Evolutionary conservation across 2,113 vertebrate genomes (phyloP).

Genomic region (Psilopsiagon aurifrons): DNA sequence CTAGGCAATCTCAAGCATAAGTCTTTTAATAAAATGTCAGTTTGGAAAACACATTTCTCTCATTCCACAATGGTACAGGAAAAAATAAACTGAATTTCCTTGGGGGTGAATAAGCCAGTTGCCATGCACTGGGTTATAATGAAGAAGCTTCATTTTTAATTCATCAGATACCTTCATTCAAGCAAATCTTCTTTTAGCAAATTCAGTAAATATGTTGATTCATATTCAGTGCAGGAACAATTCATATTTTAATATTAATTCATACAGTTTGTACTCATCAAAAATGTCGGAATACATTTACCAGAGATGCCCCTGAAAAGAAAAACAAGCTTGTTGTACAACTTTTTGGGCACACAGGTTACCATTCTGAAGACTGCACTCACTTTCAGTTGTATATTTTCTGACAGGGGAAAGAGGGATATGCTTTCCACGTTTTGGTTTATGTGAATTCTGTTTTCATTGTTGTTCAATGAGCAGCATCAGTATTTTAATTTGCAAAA

Average conservation of each 20-base stretch:
- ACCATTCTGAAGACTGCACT: background rate
- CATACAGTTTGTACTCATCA: background rate
- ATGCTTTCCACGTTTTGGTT: background rate
- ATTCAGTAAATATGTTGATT: background rate
- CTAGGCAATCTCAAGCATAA: background rate
- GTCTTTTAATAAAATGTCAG: background rate
- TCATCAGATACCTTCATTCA: background rate
- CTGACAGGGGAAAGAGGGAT: background rate
- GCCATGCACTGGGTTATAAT: background rate
- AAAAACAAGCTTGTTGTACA: background rate
- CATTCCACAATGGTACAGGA: background rate
- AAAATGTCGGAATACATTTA: background rate
- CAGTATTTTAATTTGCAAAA: background rate
- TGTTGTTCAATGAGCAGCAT: background rate
- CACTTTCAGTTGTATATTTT: background rate
- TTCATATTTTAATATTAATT: conserved; percentile 53
- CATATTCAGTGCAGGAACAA: background rate
- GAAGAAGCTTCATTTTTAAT: conserved; percentile 8
- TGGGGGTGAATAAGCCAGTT: background rate
- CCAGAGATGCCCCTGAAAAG: background rate
- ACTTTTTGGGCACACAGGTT: background rate
- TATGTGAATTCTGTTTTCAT: background rate
- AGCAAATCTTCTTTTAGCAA: conserved; percentile 22
- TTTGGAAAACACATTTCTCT: background rate
- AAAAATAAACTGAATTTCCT: background rate